phyloP scores from a whole-genome alignment of 2,113 vertebrate species.

The Upupa epops region DNA sequence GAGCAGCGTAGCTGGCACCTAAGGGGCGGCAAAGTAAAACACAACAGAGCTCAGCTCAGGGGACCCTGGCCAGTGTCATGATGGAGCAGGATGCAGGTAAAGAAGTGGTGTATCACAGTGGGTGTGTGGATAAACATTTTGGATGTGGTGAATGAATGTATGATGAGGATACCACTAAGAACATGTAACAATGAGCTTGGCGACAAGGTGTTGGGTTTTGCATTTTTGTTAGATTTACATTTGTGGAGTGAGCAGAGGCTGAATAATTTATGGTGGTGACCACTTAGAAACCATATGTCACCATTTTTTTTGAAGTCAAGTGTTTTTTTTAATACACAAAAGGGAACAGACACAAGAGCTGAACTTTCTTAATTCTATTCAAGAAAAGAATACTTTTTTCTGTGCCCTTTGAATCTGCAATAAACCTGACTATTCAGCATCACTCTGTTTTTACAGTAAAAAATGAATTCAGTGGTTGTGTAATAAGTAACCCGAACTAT shows the following conservation, averaged over 20 bases:
- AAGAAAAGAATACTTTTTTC: background rate
- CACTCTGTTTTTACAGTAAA: background rate
- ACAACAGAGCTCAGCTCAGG: background rate
- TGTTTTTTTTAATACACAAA: slow-evolving; percentile 52
- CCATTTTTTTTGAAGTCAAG: background rate
- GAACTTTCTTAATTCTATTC: slow-evolving; percentile 7
- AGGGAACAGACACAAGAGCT: slow-evolving; percentile 18
- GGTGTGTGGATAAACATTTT: background rate
- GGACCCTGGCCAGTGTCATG: background rate
- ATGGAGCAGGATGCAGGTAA: background rate
- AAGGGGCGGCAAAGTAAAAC: background rate
- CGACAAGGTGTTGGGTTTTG: background rate
- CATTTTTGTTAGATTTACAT: slow-evolving; percentile 37
- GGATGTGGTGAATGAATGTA: background rate
- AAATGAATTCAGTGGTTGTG: background rate
- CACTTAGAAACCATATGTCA: slow-evolving; percentile 60
- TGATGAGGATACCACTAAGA: accelerated
- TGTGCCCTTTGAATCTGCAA: background rate
- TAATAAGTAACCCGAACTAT: too few relatives aligned
- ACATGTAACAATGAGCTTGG: background rate
- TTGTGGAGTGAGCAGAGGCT: slow-evolving; percentile 24
- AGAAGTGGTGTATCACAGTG: background rate
- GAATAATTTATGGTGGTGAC: slow-evolving; percentile 63
- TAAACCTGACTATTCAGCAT: background rate
- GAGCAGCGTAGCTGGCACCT: background rate